Evolutionary conservation across 2,113 vertebrate genomes (phyloP), one percentile per base, ranked within the genome.

Genomic region (Festucalex cinctus): DNA sequence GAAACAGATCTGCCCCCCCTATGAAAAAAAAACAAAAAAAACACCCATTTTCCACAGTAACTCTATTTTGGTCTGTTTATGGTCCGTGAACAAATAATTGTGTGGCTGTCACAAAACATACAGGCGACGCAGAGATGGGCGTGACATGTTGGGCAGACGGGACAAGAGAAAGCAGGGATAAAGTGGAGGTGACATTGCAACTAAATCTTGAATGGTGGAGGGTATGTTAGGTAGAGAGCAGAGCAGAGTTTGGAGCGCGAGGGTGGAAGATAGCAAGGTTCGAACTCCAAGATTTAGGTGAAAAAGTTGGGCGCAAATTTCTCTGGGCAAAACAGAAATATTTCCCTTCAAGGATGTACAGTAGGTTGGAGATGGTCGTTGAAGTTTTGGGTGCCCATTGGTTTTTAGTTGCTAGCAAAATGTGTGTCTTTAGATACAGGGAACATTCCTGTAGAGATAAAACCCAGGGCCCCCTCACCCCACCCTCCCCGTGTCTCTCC

Each of bases 371-470:
- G 58, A 63, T 24, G 39, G 19, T 26, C 1, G 4, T 51, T 32
- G 75, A 65, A 71, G 49, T 48, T 37, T 61, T 65, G 19, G 75
- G 71, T 46, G 26, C 73, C 59, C 60, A 67, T 78, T 77, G 73
- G 69, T 75, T 83, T 84, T 86, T 72, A 68, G 74, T 71, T 57
- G 74, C 51, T 76, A 76, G 70, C 81, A 69, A 88, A 88, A 86
- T 89, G 87, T 90, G 90, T 74, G 81, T 81, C 79, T 84, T 85
- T 74, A 85, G 90, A 92, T 92, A 92, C 80, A 84, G 79, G 69
- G 86, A 83, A 88, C 85, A 88, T 91, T 91, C 88, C 87, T 85
- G 74, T 72, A 82, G 83, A 91, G 91, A 93, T 92, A 93, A 92
- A 86, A 83, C 85, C 78, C 74, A 61, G 73, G 83, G 77, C 85